Evolutionary conservation across 1,140 invertebrate genomes (phyloP).

Genomic region (Coptotermes formosanus): DNA sequence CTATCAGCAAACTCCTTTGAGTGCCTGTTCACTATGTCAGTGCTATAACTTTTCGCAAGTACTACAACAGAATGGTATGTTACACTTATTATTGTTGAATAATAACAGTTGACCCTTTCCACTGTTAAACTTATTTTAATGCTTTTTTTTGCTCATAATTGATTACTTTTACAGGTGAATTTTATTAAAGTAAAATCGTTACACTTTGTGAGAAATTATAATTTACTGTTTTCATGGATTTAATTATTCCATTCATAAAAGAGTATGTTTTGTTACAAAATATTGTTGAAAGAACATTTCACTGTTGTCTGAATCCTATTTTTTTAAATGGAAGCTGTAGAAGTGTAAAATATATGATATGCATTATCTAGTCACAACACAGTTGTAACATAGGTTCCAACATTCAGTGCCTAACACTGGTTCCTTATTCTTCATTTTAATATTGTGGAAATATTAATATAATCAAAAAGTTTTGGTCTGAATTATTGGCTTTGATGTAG

Average conservation of each 20-base stretch:
- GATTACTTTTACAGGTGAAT: neutral
- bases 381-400: neutral
- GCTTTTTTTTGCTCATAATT: no score
- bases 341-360: constrained; percentile 1
- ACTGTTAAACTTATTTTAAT: neutral
- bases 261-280: neutral
- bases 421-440: no score
- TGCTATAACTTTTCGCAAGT: neutral
- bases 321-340: neutral
- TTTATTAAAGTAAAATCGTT: neutral
- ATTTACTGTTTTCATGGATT: neutral
- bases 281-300: neutral
- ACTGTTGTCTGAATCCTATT: neutral
- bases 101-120: neutral
- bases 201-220: neutral
- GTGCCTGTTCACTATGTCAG: neutral
- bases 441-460: no score
- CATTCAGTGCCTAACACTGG: no score
- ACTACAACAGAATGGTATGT: neutral
- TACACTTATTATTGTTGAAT: neutral
- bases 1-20: neutral
- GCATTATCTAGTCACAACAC: neutral
- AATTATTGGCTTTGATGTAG: no score
- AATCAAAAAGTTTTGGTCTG: no score
- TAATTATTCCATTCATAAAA: neutral